Evolutionary conservation across 2,797 vertebrate species (phyloP), one percentile per base, ranked within the genome.

Genomic region (Psittacula derbiana): DNA sequence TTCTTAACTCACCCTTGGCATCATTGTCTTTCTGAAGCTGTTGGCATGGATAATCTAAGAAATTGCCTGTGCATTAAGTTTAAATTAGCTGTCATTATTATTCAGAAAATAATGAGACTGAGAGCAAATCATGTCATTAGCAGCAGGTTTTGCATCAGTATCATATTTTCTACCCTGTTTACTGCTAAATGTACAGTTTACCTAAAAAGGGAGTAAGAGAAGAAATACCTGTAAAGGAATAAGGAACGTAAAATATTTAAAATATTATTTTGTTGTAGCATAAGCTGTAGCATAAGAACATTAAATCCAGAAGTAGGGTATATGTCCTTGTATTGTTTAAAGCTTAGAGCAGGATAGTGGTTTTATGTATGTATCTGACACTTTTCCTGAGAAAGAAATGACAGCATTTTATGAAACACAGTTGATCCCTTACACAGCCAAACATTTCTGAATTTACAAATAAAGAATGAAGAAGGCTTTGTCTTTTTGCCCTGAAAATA

Each of bases 121-220:
- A 67, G 69, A 96, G 44, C 7, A 96, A 96, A 93, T 97, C 40
- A 72, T 90, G 66, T 95, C 82, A 95, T 97, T 97, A 97, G 36
- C 52, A 97, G 93, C 9, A 92, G 50, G 61, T 95, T 95, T 95
- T 88, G 61, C 85, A 95, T 88, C 64, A 82, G 52, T 71, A 94
- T 96, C 65, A 78, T 95, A 95, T 97, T 97, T 98, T 98, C 92
- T 96, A 90, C 80, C 91, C 91, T 96, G 82, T 95, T 98, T 98
- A 95, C 84, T 97, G 75, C 82, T 97, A 96, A 97, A 97, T 96
- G 90, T 97, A 85, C 40, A 96, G 40, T 96, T 97, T 94, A 96
- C 62, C 74, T 96, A 96, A 96, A 95, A 61, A 86, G 7, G 31
- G 5, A 80, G 14, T 80, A 58, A 80, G 70, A 91, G 49, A 33